Evolutionary conservation across 2,797 vertebrate genomes (phyloP), one percentile per base, ranked within the genome.

Genomic region (Hyperoplus immaculatus): DNA sequence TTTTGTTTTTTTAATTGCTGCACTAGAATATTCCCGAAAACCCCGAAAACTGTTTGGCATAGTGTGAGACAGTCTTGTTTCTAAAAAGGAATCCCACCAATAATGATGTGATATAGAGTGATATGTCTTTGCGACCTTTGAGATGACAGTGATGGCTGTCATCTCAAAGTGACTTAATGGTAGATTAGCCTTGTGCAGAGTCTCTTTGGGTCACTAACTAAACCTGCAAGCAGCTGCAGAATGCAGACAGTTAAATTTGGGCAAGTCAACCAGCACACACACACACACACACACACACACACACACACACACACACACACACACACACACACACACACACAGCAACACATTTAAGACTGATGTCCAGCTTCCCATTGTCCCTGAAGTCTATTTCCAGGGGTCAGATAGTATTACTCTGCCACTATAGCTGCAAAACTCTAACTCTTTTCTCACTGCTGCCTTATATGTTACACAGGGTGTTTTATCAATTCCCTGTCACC

Each of bases 321-420:
- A 53, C 36, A 58, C 62, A 64, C 51, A 60, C 36, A 54, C 63
- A 21, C 66, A 45, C 71, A 57, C 59, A 74, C 36, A 65, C 69
- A 38, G n/a, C 69, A 67, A 29, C 76, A 59, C 29, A 29, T 29
- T 29, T 69, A 73, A 56, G 85, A 74, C 57, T 72, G 83, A 77
- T 83, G 87, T 89, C 88, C 76, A 57, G 71, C 77, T 75, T 69
- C 85, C 80, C 77, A 91, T 92, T 91, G 92, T 94, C 92, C 89
- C 89, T 88, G 89, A 89, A 72, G 89, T 92, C 89, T 94, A 95
- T 94, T 94, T 94, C 72, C 73, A 89, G 91, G 72, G 86, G 78
- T 83, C 85, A 88, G 91, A 90, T 91, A 69, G 81, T 86, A 72
- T 93, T 94, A 86, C 92, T 78, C 51, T 62, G 85, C 77, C 81